A percentile compares a stretch with the other conserved stretches of the same genome.
phyloP scores from a whole-genome alignment of 2,888 invertebrate genomes.

The Brachycybe producta region DNA sequence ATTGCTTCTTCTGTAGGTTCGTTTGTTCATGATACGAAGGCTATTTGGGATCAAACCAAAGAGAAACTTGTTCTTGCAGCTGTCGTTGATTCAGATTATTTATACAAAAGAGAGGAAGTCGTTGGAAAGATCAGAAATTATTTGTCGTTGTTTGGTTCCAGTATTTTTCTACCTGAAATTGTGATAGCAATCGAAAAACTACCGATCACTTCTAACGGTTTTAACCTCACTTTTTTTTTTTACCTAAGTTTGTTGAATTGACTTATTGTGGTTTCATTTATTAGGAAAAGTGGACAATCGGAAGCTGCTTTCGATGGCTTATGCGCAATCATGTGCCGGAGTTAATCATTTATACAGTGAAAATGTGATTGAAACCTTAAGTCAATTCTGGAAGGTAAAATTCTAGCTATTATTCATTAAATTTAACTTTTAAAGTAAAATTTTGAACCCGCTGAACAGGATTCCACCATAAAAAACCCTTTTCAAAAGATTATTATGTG shows the following conservation, averaged over 20 bases:
- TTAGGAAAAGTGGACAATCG: conserved; percentile 22
- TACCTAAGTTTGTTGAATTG: neutral
- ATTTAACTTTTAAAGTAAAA: too few relatives aligned
- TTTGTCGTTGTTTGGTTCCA: neutral
- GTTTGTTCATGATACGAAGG: neutral
- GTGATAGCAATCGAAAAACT: conserved; percentile 25
- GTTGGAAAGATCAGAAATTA: neutral
- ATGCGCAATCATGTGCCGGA: neutral
- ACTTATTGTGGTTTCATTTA: neutral
- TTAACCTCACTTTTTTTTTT: conserved; percentile 1
- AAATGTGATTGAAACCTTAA: neutral
- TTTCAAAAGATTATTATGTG: too few relatives aligned
- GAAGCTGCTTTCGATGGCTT: conserved; percentile 5
- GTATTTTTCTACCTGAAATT: conserved; percentile 26
- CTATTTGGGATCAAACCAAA: neutral
- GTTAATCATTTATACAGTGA: neutral
- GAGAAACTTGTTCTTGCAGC: neutral
- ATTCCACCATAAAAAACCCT: too few relatives aligned
- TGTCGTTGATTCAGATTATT: neutral
- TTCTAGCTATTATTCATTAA: neutral
- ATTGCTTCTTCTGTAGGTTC: too few relatives aligned
- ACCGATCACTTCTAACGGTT: conserved; percentile 27
- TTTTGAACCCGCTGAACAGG: too few relatives aligned
- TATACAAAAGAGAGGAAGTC: neutral
- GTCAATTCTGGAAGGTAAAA: neutral